Conservation (phyloP, 1,140 invertebrate species). For the Saxidomus purpurata region DNA sequence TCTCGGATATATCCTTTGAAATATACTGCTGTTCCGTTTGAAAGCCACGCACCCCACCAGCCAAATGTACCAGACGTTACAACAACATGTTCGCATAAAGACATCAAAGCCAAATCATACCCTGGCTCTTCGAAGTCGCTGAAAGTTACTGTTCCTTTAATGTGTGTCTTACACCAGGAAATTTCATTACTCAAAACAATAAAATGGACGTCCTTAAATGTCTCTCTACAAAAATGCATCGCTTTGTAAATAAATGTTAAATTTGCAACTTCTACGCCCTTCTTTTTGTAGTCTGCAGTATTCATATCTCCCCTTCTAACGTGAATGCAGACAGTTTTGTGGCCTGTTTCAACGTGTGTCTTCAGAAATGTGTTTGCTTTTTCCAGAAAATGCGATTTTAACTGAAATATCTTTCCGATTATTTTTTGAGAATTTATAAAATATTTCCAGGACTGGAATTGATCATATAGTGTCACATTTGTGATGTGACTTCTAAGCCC, state of each 20-base stretch:
- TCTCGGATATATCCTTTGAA: slow-evolving; percentile 69
- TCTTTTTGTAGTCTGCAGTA: too few species aligned
- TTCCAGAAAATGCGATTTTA: neutral
- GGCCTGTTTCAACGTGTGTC: neutral
- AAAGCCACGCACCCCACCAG: slow-evolving; percentile 82
- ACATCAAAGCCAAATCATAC: slow-evolving; percentile 80
- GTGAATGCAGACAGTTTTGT: neutral
- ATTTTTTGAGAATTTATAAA: neutral
- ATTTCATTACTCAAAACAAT: slow-evolving; percentile 73
- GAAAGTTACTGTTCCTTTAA: slow-evolving; percentile 54
- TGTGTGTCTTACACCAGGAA: slow-evolving; percentile 64
- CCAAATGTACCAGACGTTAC: slow-evolving; percentile 80
- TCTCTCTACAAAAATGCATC: slow-evolving; percentile 39
- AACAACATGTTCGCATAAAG: slow-evolving; percentile 80
- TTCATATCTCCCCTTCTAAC: neutral
- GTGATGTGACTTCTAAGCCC: too few species aligned
- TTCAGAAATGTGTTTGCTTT: neutral
- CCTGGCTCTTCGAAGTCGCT: slow-evolving; percentile 18
- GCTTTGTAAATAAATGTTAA: slow-evolving; percentile 59
- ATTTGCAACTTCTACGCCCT: slow-evolving; percentile 7
- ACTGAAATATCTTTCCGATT: neutral
- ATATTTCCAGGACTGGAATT: slow-evolving; percentile 31
- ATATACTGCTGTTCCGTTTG: slow-evolving; percentile 79
- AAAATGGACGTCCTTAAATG: slow-evolving; percentile 59
- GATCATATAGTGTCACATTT: neutral